Base-by-base conservation (phyloP, 2,888 invertebrate genomes). In the Polymixis flavicincta region DNA sequence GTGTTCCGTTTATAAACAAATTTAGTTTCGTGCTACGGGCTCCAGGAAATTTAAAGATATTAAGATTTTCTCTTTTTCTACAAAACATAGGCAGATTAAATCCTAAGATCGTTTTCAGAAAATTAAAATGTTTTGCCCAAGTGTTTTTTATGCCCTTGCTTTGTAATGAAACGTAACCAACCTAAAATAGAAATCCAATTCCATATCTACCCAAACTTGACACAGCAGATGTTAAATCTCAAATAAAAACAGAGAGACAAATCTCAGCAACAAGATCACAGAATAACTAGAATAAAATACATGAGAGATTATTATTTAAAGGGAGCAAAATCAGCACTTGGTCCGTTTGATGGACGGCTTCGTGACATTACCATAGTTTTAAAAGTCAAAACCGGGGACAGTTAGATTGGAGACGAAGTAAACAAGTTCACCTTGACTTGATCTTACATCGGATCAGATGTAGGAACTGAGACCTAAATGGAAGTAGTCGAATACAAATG, bases 371-470 rank as follows among this genome's bases (percentile, higher is more conserved):
- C 66, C 94, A 95, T 94, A 89, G 90, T 88, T 94, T 94, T 92
- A 89, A 92, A 94, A 93, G 89, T 92, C 89, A 92, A 91, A 91
- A 91, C 86, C 84, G 88, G 88, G 91, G 85, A 92, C 92, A 89
- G 89, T 90, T 86, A 86, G 76, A 82, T 86, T 86, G 82, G 83
- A 85, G 48, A 74, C 77, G 90, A 89, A 89, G 93, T 94, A 95
- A 95, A 95, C 94, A 95, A 92, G 87, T 92, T 93, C 91, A 93
- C 94, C 93, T 93, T 94, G 92, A 90, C 89, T 88, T 74, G 74
- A 80, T 80, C 71, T 80, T 85, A 79, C 76, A 76, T 78, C 85
- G 77, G 87, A 91, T 88, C 83, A 83, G 64, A 86, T 68, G 84
- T 85, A 89, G 89, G 89, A 84, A 84, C 81, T 83, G 77, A 76